phyloP scores from a whole-genome alignment of 2,888 invertebrate genomes.

The Neoaliturus tenellus region DNA sequence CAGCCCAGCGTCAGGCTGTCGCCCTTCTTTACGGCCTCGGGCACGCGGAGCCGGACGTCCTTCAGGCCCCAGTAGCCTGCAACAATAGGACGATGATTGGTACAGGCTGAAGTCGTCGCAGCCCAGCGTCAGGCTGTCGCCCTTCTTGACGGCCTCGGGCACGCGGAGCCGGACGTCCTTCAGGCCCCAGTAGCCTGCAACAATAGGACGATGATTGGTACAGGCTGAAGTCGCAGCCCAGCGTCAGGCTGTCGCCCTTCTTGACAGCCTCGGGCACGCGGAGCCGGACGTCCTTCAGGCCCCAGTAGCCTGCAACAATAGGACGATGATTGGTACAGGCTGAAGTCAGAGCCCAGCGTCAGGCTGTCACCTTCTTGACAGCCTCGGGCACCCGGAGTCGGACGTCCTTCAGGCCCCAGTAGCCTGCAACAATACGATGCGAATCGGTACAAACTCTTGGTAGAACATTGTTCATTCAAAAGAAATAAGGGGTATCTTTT shows the following conservation, averaged over 20 bases:
- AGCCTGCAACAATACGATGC: constrained; percentile 58
- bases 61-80: constrained; percentile 60
- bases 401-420: constrained; percentile 48
- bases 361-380: not conserved
- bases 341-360: constrained; percentile 6
- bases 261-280: not conserved
- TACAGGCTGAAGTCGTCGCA: not conserved
- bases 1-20: constrained; percentile 62
- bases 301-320: constrained; percentile 58
- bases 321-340: no score
- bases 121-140: not conserved
- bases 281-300: constrained; percentile 23
- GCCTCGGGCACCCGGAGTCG: not conserved
- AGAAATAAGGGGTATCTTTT: no score
- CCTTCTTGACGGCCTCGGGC: not conserved
- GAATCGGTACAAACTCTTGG: no score
- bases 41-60: constrained; percentile 3
- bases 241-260: not conserved
- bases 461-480: no score
- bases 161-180: not conserved
- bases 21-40: not conserved
- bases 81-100: not conserved
- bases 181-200: constrained; percentile 59
- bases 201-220: constrained; percentile 74
- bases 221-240: constrained; percentile 73